phyloP scores from a whole-genome alignment of 2,888 invertebrate genomes.

The Drosophila cracens region DNA sequence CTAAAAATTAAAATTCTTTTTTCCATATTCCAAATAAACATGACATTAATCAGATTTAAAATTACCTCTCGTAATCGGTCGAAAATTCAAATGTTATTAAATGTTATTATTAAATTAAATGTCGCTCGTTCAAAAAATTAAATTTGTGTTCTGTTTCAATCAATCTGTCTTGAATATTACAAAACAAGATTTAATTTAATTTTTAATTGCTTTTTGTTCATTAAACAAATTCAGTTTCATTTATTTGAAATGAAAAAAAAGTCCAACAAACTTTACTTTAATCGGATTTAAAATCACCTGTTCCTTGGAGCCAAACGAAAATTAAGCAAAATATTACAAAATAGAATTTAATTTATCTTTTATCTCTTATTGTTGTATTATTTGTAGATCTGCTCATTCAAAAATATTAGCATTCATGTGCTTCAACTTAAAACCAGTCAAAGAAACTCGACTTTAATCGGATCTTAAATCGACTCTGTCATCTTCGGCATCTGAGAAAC shows the following conservation, averaged over 20 bases:
- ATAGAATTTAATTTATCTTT: not conserved
- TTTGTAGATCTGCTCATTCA: not conserved
- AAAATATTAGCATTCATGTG: not conserved
- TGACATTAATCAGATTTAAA: not conserved
- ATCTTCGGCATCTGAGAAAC: not conserved
- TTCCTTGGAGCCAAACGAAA: not conserved
- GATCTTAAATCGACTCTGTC: slow-evolving; percentile 17
- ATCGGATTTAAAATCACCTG: slow-evolving; percentile 25
- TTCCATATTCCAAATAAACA: not conserved
- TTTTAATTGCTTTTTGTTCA: too few relatives aligned
- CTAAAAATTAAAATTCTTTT: not conserved
- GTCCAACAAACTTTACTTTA: not conserved
- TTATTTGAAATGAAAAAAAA: not conserved
- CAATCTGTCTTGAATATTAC: not conserved
- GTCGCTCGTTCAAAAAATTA: not conserved
- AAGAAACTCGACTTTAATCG: slow-evolving; percentile 3
- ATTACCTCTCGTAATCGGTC: not conserved
- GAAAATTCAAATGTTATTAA: not conserved
- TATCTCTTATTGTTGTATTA: not conserved
- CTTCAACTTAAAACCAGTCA: not conserved
- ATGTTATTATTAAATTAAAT: not conserved
- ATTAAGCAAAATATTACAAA: not conserved
- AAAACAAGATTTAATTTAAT: not conserved
- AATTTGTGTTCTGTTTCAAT: not conserved
- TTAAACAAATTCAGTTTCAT: not conserved